These are phyloP conservation scores for Ceryle rudis DNA, from an alignment of 2,797 vertebrate species.

Conservation along the genomic window DNA sequence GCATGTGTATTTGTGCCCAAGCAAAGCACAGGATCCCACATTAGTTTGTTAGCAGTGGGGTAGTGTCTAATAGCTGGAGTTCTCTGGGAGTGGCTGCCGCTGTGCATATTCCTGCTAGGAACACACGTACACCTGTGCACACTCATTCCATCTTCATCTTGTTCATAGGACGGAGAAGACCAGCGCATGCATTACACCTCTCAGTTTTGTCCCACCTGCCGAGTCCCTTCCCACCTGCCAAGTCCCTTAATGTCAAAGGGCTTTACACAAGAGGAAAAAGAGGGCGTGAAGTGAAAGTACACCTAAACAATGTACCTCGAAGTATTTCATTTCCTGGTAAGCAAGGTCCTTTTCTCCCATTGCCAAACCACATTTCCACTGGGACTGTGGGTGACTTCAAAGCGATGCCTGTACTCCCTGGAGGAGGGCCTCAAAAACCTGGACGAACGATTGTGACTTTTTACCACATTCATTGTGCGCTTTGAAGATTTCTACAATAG, in stretches of 20 bases:
- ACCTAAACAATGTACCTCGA: not conserved
- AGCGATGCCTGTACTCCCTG: not conserved
- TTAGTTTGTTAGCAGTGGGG: not conserved
- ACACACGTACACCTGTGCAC: not conserved
- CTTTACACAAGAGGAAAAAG: not conserved
- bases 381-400: not conserved
- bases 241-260: not conserved
- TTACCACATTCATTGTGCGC: not conserved
- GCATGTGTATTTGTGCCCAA: not conserved
- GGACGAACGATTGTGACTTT: not conserved
- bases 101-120: not conserved
- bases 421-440: not conserved
- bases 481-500: not conserved
- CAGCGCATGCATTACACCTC: not conserved
- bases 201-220: not conserved
- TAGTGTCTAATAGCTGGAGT: not conserved
- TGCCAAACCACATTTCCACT: not conserved
- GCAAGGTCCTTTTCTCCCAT: not conserved
- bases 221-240: not conserved
- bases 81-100: not conserved
- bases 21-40: accelerated
- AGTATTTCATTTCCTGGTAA: constrained; percentile 12
- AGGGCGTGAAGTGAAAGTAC: not conserved
- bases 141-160: not conserved
- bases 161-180: not conserved